Conservation (phyloP, 2,888 invertebrate species). For the Archips crataeganus region DNA sequence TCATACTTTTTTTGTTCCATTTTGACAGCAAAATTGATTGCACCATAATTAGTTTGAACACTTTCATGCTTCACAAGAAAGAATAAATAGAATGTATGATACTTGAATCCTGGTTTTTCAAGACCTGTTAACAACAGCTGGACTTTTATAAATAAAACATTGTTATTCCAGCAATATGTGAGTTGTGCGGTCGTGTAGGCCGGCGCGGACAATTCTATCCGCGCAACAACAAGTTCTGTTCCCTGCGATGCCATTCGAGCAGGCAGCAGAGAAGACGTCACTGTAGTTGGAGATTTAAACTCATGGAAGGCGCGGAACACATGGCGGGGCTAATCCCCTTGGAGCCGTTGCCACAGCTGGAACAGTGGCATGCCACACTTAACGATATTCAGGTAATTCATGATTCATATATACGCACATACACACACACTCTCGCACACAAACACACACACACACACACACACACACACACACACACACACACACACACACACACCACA, state of each 20-base stretch:
- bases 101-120: too few relatives aligned
- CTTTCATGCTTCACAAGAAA: too few relatives aligned
- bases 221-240: slow-evolving; percentile 76
- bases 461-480: too few relatives aligned
- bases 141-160: background rate
- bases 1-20: too few relatives aligned
- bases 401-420: too few relatives aligned
- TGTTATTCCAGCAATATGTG: slow-evolving; percentile 74
- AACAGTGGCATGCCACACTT: slow-evolving; percentile 76
- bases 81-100: too few relatives aligned
- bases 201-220: slow-evolving; percentile 73
- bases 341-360: slow-evolving; percentile 80
- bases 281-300: slow-evolving; percentile 74
- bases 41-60: too few relatives aligned
- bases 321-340: slow-evolving; percentile 81
- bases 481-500: too few relatives aligned
- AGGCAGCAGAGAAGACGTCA: slow-evolving; percentile 55
- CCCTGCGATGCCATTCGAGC: slow-evolving; percentile 72
- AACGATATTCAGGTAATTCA: slow-evolving; percentile 72
- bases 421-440: too few relatives aligned
- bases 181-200: slow-evolving; percentile 77
- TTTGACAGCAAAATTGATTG: too few relatives aligned
- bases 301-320: slow-evolving; percentile 81
- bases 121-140: too few relatives aligned
- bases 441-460: too few relatives aligned